Evolutionary conservation across 2,113 vertebrate species (phyloP).

Genomic region (Microcebus lehilahytsara): DNA sequence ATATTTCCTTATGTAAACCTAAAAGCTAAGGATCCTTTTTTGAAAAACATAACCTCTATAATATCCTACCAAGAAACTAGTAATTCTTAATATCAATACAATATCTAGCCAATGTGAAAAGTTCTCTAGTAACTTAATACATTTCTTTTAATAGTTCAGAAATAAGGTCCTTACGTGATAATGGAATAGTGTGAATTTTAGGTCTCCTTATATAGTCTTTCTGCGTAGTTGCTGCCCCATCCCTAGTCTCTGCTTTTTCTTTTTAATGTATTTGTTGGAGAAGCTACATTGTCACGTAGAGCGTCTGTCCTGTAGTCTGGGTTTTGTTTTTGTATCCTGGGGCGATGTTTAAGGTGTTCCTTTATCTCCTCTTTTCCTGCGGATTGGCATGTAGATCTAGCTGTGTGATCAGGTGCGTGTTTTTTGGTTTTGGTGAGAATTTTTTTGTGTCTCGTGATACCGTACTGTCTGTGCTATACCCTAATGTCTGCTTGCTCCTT

Average conservation of each 20-base stretch:
- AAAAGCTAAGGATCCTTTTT: not conserved
- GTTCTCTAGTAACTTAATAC: not conserved
- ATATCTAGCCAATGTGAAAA: not conserved
- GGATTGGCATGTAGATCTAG: not conserved
- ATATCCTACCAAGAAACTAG: not conserved
- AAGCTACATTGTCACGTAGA: fast-evolving
- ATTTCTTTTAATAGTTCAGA: not conserved
- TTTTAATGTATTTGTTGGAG: not conserved
- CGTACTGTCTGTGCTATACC: fast-evolving
- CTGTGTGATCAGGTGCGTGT: fast-evolving
- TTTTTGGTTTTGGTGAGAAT: not conserved
- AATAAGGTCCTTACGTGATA: fast-evolving
- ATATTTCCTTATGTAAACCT: not conserved
- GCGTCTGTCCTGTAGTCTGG: not conserved
- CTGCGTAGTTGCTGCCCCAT: fast-evolving
- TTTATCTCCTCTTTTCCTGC: not conserved
- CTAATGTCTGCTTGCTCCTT: fast-evolving
- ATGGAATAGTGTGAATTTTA: not conserved
- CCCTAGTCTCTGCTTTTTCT: fast-evolving
- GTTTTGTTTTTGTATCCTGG: not conserved
- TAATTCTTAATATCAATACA: not conserved
- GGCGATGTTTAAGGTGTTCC: fast-evolving
- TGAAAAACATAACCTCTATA: not conserved
- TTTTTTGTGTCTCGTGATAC: no score
- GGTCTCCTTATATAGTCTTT: not conserved